phyloP scores from a whole-genome alignment of 2,113 vertebrate species.

The Oryzias javanicus region DNA sequence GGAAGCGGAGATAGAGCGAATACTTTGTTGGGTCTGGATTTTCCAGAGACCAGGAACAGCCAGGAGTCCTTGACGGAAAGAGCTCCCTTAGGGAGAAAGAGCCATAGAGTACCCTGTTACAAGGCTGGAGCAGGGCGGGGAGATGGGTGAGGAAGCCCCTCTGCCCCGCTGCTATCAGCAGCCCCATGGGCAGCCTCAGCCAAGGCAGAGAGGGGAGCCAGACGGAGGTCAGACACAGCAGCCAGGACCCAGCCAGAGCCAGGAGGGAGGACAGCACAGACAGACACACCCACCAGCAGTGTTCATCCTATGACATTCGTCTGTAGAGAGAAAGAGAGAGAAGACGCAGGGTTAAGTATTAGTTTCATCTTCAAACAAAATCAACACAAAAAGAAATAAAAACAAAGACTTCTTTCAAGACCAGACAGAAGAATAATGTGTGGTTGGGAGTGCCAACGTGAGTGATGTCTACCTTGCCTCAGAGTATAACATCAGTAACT shows the following conservation, averaged over 20 bases:
- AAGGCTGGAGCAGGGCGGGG: constrained; percentile 88
- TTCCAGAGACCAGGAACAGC: constrained; percentile 98
- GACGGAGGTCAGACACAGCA: constrained; percentile 63
- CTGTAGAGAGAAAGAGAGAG: constrained; percentile 72
- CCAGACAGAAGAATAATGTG: not conserved
- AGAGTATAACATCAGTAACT: constrained; percentile 25
- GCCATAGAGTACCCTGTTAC: constrained; percentile 95
- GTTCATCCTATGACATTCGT: constrained; percentile 99
- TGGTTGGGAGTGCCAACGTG: not conserved
- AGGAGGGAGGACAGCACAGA: constrained; percentile 97
- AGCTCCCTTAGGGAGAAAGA: constrained; percentile 98
- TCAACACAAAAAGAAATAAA: constrained; percentile 5
- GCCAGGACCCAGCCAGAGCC: constrained; percentile 81
- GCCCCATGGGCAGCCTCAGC: constrained; percentile 66
- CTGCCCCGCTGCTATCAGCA: constrained; percentile 83
- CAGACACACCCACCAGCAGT: constrained; percentile 99
- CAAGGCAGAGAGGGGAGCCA: constrained; percentile 66
- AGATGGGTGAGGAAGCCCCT: constrained; percentile 59
- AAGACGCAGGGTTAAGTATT: not conserved
- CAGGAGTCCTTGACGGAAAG: constrained; percentile 87
- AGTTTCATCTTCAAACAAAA: constrained; percentile 28
- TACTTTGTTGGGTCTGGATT: constrained; percentile 99
- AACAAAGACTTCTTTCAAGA: constrained; percentile 4
- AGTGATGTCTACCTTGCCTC: constrained; percentile 11
- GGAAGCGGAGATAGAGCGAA: constrained; percentile 95